Evolutionary conservation across 2,797 vertebrate species (phyloP), one percentile per base, ranked within the genome.

Genomic region (Girardinus metallicus): DNA sequence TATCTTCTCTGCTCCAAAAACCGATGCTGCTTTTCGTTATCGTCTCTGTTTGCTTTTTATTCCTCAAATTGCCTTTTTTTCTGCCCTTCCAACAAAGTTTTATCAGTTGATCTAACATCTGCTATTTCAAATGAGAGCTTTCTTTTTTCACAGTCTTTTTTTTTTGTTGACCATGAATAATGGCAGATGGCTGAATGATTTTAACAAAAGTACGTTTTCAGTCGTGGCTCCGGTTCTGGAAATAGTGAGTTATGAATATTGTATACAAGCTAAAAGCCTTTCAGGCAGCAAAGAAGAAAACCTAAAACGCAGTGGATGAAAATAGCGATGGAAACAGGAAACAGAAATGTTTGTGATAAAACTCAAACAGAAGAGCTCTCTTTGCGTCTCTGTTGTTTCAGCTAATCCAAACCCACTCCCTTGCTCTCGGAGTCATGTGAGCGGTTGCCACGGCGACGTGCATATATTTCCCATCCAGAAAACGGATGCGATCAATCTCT

Each of bases 191-290:
- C 15, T 2, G 23, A 41, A 39, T 72, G 68, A 66, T 83, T 77
- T 13, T 16, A 55, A n/a, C 68, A 86, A 84, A 82, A 64, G 75
- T n/a, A 3, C 2, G 74, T 83, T 62, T 75, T 75, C 36, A 75
- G n/a, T 31, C 12, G 1, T 53, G 39, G 46, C 21, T 78, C 75
- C 31, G 46, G n/a, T 23, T 79, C 62, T 46, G 64, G 43, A 86
- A 75, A 64, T 79, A 78, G 89, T 90, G 90, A 81, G 29, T 68
- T 79, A 92, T 94, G 74, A 94, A 93, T 94, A 91, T 90, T 94
- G 82, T 46, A 93, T 90, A 70, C 11, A 23, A 82, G 80, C 84
- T 89, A 89, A 91, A 89, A 92, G 90, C 87, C 8, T 89, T 72
- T 70, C 70, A 34, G 76, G 34, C 43, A 53, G 39, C 41, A 73